A percentile compares a stretch with the other conserved stretches of the same genome.
Conservation (phyloP, 1,140 invertebrate species). For the Harlomillsia oculata region DNA sequence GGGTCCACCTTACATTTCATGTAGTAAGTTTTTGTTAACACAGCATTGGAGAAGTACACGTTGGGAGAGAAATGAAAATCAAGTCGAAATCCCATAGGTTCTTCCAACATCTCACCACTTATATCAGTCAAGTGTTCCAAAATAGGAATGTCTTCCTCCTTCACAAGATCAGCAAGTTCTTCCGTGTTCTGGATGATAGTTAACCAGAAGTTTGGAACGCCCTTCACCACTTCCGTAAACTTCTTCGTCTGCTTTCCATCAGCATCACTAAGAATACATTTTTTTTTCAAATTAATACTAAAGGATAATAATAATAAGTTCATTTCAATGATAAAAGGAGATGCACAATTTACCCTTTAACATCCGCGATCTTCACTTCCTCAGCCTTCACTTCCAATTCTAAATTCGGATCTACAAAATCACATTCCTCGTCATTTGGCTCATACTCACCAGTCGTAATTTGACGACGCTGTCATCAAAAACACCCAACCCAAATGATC, state of each 20-base stretch:
- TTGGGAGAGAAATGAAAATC: constrained; percentile 93
- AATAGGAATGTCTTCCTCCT: constrained; percentile 90
- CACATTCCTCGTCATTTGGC: constrained; percentile 77
- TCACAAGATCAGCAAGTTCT: constrained; percentile 80
- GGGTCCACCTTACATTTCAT: constrained; percentile 88
- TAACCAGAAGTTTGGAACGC: constrained; percentile 95
- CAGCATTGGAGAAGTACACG: constrained; percentile 88
- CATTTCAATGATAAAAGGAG: too few relatives aligned
- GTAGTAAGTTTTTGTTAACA: constrained; percentile 89
- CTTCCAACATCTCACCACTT: constrained; percentile 61
- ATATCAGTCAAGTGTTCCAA: constrained; percentile 86
- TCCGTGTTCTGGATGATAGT: constrained; percentile 91
- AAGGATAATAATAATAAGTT: too few relatives aligned
- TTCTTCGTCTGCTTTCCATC: too few relatives aligned
- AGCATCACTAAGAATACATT: too few relatives aligned
- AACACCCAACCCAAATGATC: too few relatives aligned
- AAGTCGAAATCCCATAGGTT: constrained; percentile 73
- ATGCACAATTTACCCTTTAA: too few relatives aligned
- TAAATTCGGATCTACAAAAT: constrained; percentile 71
- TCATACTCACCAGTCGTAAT: constrained; percentile 72
- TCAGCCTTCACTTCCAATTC: too few relatives aligned
- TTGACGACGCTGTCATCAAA: constrained; percentile 61
- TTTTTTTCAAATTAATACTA: too few relatives aligned
- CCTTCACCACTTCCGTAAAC: constrained; percentile 56
- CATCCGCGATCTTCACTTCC: too few relatives aligned